Base-by-base conservation (phyloP, 2,113 vertebrate species). In the Cichladusa arquata region DNA sequence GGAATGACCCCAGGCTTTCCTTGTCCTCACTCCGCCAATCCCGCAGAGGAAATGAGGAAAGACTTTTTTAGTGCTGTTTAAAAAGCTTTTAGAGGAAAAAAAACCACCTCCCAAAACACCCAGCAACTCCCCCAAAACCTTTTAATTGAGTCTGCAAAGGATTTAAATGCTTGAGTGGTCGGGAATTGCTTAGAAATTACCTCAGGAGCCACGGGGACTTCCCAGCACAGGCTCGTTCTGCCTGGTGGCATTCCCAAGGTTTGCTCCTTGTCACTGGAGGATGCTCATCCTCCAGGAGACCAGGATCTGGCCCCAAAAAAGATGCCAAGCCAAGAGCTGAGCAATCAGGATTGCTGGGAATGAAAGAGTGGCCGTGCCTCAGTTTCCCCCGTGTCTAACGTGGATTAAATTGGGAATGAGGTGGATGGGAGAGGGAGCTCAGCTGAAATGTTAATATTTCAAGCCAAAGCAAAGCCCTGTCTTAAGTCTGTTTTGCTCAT, bases 121-220 rank as follows among this genome's bases (percentile, higher is more conserved):
- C 81, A 90, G 44, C 22, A 44, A 33, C 33, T 44, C 61, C 62
- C 45, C 45, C n/a, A 40, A 57, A 90, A 64, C 51, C 53, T 80
- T 91, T 95, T 96, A 95, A 95, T 93, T 90, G 96, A 94, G 70
- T 57, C 76, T 80, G 80, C 16, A 44, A 91, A 77, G 60, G 62
- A 71, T 93, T 95, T 87, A 77, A 95, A 72, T 72, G 86, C 91
- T 91, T 56, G 88, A 92, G 92, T 83, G 94, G 38, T 91, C 86
- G 5, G 84, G 47, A 44, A 66, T 86, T 76, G 70, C 79, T 51
- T 58, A 71, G 36, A 97, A 96, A 97, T 97, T 87, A 89, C 93
- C 88, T 91, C 40, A 40, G 90, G 78, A 95, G 58, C 96, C 48
- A 33, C 1, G 0, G 95, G 92, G 89, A 79, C 28, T 31, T 70